phyloP scores from a whole-genome alignment of 2,888 invertebrate genomes.

The Blastobasis adustella region DNA sequence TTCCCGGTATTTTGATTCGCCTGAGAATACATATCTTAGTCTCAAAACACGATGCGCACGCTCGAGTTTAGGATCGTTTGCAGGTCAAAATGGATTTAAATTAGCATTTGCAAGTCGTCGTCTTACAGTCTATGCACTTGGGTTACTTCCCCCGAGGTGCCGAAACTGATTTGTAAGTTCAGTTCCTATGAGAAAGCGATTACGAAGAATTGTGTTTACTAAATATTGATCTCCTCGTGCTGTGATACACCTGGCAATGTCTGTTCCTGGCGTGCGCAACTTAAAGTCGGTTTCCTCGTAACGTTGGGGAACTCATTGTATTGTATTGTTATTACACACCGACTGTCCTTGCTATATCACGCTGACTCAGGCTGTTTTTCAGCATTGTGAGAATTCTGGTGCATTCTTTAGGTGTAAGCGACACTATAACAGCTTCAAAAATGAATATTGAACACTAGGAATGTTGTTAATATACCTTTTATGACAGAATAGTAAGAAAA shows the following conservation, averaged over 20 bases:
- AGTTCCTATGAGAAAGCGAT: slow-evolving; percentile 6
- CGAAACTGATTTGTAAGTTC: slow-evolving; percentile 1
- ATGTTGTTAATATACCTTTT: not conserved
- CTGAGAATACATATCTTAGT: not conserved
- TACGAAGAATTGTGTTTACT: slow-evolving; percentile 7
- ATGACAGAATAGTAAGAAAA: not conserved
- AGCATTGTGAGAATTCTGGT: slow-evolving; percentile 6
- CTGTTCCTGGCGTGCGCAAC: slow-evolving; percentile 6
- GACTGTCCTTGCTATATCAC: slow-evolving; percentile 1
- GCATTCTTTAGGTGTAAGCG: slow-evolving; percentile 5
- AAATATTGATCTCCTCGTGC: slow-evolving; percentile 4
- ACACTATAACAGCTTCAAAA: not conserved
- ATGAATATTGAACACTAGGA: not conserved
- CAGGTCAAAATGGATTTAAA: slow-evolving; percentile 1
- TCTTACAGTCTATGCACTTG: slow-evolving; percentile 4
- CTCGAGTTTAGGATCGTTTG: slow-evolving; percentile 1
- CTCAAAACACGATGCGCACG: slow-evolving; percentile 1
- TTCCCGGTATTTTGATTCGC: not conserved
- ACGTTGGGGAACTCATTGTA: slow-evolving; percentile 5
- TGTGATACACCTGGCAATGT: slow-evolving; percentile 6
- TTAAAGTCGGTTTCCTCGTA: not conserved
- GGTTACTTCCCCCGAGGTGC: slow-evolving; percentile 1
- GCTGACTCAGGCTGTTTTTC: slow-evolving; percentile 2
- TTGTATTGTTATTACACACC: slow-evolving; percentile 2
- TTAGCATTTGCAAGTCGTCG: slow-evolving; percentile 1